phyloP scores from a whole-genome alignment of 2,888 invertebrate species.

The Drosophila mulleri region DNA sequence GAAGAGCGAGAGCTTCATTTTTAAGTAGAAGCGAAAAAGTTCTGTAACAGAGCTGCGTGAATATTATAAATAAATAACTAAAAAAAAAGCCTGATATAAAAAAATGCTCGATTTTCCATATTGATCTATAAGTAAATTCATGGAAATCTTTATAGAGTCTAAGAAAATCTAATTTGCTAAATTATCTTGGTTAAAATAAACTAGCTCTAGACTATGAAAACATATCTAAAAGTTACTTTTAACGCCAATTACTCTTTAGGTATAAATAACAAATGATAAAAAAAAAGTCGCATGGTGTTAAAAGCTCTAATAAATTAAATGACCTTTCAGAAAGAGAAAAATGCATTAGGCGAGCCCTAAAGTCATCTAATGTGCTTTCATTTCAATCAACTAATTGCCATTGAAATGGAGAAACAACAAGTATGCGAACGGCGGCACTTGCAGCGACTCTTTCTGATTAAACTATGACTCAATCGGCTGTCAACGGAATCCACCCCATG shows the following conservation, averaged over 20 bases:
- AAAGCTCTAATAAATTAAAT: background rate
- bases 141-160: too few species aligned
- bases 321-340: background rate
- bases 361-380: slow-evolving; percentile 1
- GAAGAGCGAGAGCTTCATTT: too few species aligned
- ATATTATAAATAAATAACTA: too few species aligned
- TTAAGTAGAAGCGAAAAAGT: too few species aligned
- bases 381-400: slow-evolving; percentile 73
- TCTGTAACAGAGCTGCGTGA: too few species aligned
- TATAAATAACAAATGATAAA: background rate
- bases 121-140: too few species aligned
- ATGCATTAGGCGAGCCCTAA: slow-evolving; percentile 6
- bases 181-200: too few species aligned
- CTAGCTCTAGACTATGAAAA: background rate
- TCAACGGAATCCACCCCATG: slow-evolving; percentile 35
- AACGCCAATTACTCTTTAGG: background rate
- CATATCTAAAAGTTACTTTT: background rate
- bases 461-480: slow-evolving; percentile 38
- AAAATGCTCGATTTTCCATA: too few species aligned
- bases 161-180: background rate
- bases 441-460: slow-evolving; percentile 6
- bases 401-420: slow-evolving; percentile 26
- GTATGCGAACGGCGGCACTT: slow-evolving; percentile 4
- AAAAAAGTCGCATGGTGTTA: background rate
- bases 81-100: too few species aligned